phyloP scores from a whole-genome alignment of 1,140 invertebrate genomes.

The Phymastichus coffea region DNA sequence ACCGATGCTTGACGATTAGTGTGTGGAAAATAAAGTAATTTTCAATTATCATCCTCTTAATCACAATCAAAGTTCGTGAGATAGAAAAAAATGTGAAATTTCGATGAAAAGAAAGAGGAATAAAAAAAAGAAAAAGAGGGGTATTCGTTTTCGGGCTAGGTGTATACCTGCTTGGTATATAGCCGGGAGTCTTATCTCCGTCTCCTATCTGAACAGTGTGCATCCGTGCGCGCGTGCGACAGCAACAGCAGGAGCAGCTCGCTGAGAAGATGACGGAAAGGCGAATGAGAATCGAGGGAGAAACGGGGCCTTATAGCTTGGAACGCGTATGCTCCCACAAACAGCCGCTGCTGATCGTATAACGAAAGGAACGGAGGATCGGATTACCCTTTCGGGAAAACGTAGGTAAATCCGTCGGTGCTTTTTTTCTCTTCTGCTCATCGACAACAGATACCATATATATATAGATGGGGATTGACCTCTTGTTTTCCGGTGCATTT shows the following conservation, averaged over 20 bases:
- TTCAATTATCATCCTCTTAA: too few species aligned
- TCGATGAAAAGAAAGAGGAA: background rate
- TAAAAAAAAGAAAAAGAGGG: too few species aligned
- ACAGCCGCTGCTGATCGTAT: too few species aligned
- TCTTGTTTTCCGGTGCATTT: constrained; percentile 36
- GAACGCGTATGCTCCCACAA: constrained; percentile 36
- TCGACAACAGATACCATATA: too few species aligned
- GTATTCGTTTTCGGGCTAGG: background rate
- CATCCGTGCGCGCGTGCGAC: too few species aligned
- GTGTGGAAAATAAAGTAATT: too few species aligned
- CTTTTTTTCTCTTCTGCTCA: constrained; percentile 15
- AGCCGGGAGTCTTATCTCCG: constrained; percentile 15
- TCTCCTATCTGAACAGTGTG: constrained; percentile 41
- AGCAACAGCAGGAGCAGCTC: constrained; percentile 22
- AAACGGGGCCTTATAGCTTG: background rate
- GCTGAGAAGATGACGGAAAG: constrained; percentile 40
- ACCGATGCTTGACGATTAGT: too few species aligned
- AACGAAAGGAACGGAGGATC: constrained; percentile 54
- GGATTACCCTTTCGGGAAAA: constrained; percentile 48
- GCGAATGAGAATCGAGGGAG: constrained; percentile 22
- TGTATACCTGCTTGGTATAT: constrained; percentile 10
- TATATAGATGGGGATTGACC: constrained; percentile 30
- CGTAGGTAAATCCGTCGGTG: constrained; percentile 23
- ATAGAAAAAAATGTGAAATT: too few species aligned
- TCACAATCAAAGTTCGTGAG: too few species aligned